Base-by-base conservation (phyloP, 1,140 invertebrate species). In the Lordiphosa mommai region DNA sequence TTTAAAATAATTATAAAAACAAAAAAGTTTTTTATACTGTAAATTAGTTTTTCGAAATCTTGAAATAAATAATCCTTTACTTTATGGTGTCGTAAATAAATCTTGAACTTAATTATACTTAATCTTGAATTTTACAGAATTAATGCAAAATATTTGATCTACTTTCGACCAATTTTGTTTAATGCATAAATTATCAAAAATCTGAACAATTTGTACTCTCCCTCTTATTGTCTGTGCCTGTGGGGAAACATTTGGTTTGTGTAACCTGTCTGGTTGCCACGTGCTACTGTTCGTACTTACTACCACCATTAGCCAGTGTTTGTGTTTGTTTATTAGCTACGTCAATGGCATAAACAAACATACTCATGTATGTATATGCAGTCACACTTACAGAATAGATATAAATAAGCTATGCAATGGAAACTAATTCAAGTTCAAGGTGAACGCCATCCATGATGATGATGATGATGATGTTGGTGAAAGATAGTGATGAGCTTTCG, bases 341-440 rank as follows among this genome's bases (percentile, higher is more conserved):
- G 34, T 14, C 44, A 30, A 14, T 13, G 49, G 40, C 13, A 27
- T 13, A 29, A 16, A 16, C 13, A 46, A 12, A 33, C 29, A 29
- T 3, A 43, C 13, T 34, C 32, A 30, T 32, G 7, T 9, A 53
- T 16, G 14, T 30, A 16, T 36, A 36, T 37, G 41, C 13, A 37
- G 6, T 10, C 27, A 10, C 12, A 14, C 14, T 38, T 50, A 33
- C 32, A 33, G 48, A 38, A 33, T 65, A 50, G 51, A 82, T 73
- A 76, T 58, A 56, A 47, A 64, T 46, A 65, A 51, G 47, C 76
- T 60, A 69, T 74, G 70, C 56, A 61, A 51, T 71, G 68, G 46
- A 61, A 76, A 60, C 57, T 56, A 82, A 84, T 84, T 65, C 79
- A 82, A 84, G 77, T 82, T 82, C 77, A 84, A 82, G 77, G 77